Evolutionary conservation across 2,113 vertebrate species (phyloP), one percentile per base, ranked within the genome.

Genomic region (Sorex araneus): DNA sequence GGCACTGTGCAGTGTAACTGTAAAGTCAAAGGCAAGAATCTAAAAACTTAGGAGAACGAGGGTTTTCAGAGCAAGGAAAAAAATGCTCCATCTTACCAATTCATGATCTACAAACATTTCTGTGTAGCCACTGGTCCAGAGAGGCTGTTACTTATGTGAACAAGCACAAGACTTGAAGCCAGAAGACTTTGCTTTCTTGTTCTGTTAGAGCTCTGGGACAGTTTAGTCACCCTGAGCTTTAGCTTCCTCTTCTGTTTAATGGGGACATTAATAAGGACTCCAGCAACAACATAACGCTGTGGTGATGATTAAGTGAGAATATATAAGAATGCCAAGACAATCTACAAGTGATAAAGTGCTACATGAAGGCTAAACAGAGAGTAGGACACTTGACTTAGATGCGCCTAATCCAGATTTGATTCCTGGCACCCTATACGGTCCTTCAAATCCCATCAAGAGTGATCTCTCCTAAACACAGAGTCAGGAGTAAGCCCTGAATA

Each of bases 1-100:
- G 83, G 45, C 64, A 67, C 19, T 3, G 0, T 66, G 80, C 54
- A 85, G 47, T 57, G 93, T 91, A 87, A 40, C 71, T 79, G 74
- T 73, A 89, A 94, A 89, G 70, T 9, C 75, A 91, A 92, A 85
- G 47, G 6, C 71, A 93, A 90, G 86, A 84, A 50, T 81, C 47
- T 82, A 88, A 94, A 89, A 63, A 60, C 60, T 94, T 84, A 83
- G 71, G 85, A 89, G 60, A 91, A 47, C 76, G 47, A 89, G 77
- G 64, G 19, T 47, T 76, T 94, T 93, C 40, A 60, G 43, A 87
- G 19, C 60, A 91, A 92, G 76, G n/a, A 87, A 64, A 64, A 87
- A 60, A 95, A 60, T n/a, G n/a, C 13, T 67, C 60, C 34, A 50
- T 60, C 43, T 84, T 80, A 84, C 28, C 67, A 81, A 10, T 91